These are phyloP conservation scores for Cataglyphis hispanica DNA, from an alignment of 1,140 invertebrate genomes.

Conservation along the genomic window DNA sequence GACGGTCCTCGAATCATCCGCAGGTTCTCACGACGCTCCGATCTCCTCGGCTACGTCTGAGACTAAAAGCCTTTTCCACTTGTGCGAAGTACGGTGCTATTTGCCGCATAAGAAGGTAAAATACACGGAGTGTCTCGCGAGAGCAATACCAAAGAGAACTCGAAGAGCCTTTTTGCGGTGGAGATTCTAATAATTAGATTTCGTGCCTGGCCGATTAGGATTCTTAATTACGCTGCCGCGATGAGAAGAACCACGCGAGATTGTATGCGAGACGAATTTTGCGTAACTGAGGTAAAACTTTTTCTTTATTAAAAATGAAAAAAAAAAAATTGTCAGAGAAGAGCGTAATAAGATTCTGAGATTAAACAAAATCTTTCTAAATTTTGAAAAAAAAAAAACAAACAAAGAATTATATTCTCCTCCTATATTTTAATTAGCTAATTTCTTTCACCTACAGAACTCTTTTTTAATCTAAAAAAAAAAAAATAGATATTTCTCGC, in stretches of 20 bases:
- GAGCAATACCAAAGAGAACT: constrained; percentile 15
- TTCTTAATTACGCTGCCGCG: constrained; percentile 8
- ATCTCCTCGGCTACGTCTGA: constrained; percentile 52
- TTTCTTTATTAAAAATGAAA: not conserved
- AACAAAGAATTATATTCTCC: not conserved
- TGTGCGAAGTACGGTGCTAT: constrained; percentile 49
- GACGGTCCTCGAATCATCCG: constrained; percentile 49
- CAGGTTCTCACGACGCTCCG: constrained; percentile 42
- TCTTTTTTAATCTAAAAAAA: no score
- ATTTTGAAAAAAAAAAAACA: not conserved
- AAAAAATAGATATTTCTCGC: not conserved
- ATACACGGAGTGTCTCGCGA: constrained; percentile 26
- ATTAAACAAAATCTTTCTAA: not conserved
- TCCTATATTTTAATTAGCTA: constrained; percentile 4
- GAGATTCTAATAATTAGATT: constrained; percentile 32
- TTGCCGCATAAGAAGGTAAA: constrained; percentile 48
- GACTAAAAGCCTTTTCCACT: constrained; percentile 58
- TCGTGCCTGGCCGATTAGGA: not conserved
- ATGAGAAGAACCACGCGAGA: not conserved
- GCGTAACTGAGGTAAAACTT: not conserved
- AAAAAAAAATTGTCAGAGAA: constrained; percentile 5
- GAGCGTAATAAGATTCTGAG: constrained; percentile 16
- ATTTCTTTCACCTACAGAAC: not conserved
- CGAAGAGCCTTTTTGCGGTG: not conserved
- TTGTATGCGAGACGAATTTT: not conserved